Evolutionary conservation across 2,888 invertebrate species (phyloP).

Genomic region (Oscheius sp.): DNA sequence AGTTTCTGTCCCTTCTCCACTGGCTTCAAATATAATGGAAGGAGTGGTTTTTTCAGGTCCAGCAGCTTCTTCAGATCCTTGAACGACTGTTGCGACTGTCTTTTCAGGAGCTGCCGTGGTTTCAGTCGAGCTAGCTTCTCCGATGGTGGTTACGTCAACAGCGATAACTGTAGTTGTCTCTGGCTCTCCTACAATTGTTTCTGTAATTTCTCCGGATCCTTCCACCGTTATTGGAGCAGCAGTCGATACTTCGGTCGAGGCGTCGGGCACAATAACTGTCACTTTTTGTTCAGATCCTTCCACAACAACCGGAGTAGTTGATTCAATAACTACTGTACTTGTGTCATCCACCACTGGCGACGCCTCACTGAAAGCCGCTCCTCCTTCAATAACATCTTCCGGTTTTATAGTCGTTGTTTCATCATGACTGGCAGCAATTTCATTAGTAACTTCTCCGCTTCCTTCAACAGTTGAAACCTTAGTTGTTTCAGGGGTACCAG

Average conservation of each 20-base stretch:
- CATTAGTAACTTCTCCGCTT: slow-evolving; percentile 16
- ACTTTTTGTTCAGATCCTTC: background rate
- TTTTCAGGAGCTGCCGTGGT: slow-evolving; percentile 16
- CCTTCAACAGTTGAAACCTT: slow-evolving; percentile 1
- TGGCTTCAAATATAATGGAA: background rate
- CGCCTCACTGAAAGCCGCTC: too few relatives aligned
- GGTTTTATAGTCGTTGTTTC: slow-evolving; percentile 29
- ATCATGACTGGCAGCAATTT: slow-evolving; percentile 6
- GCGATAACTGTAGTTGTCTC: background rate
- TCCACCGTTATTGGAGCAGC: background rate
- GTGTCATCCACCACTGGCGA: too few relatives aligned
- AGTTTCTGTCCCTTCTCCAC: slow-evolving; percentile 13
- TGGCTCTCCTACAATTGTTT: slow-evolving; percentile 19
- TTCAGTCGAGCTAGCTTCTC: slow-evolving; percentile 28
- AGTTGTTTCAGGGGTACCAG: background rate
- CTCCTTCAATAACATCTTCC: background rate
- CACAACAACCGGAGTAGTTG: slow-evolving; percentile 30
- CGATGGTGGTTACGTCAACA: slow-evolving; percentile 15
- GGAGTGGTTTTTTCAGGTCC: too few relatives aligned
- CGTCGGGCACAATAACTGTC: background rate
- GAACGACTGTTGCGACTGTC: background rate
- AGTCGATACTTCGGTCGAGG: slow-evolving; percentile 4
- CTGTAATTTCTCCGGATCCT: slow-evolving; percentile 19
- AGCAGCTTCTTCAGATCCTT: slow-evolving; percentile 32
- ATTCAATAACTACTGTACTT: slow-evolving; percentile 30